Base-by-base conservation (phyloP, 2,113 vertebrate genomes). In the Orcinus orca region DNA sequence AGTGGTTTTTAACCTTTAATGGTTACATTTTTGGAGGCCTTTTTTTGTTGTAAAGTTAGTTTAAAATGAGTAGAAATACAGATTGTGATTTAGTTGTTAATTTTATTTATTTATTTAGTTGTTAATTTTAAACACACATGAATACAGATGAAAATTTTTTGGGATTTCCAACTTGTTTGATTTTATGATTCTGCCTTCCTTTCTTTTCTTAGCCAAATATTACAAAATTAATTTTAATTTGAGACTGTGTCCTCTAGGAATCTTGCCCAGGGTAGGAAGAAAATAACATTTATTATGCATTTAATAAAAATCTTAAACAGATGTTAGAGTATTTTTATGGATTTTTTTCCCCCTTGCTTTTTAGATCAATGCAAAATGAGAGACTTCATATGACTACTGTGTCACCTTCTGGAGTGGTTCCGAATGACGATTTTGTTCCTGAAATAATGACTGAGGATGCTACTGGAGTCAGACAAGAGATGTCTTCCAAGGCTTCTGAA, bases 351-450 rank as follows among this genome's bases (percentile, higher is more conserved):
- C 88, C 70, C 31, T 11, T 77, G 12, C 1, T 9, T 97, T 88
- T n/a, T 60, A 99, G 99, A 96, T 98, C 99, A 53, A 97, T 98
- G 23, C 99, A 99, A 65, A 98, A 98, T 62, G 99, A 99, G 97
- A 99, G 99, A 10, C 99, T 98, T 14, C 96, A 96, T 38, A 80
- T 97, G 0, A 79, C 97, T 70, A 31, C 97, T 79, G 97, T 94
- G 14, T 98, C 97, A 10, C 21, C 98, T 88, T 98, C 99, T 29
- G 98, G 98, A 73, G 97, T 98, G 90, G 96, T 98, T 68, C 94
- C 98, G 3, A 97, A 98, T 79, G 98, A 99, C 81, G 93, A 97
- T 38, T 67, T 88, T 60, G 88, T 97, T 67, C 97, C 98, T 8
- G 98, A 98, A 81, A 97, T 98, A 53, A 97, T 98, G 38, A 41